Base-by-base conservation (phyloP, 2,797 vertebrate genomes). In the Loris lydekkerianus region DNA sequence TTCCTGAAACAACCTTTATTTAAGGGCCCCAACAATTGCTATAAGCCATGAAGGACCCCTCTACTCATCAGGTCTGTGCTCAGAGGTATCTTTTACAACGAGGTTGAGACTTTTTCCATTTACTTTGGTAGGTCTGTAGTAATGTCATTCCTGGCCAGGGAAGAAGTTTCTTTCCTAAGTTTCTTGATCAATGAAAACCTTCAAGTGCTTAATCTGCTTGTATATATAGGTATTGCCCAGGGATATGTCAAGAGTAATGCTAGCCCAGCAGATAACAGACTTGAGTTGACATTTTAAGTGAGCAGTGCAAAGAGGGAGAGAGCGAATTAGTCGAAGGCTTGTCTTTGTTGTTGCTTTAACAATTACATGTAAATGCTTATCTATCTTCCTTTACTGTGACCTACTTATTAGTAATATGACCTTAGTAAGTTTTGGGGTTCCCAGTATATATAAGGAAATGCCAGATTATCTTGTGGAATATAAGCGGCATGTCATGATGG, bases 41-140 rank as follows among this genome's bases (percentile, higher is more conserved):
- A 99, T 86, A 99, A 99, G 1, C 99, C 99, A 99, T 99, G 99
- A 43, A 99, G 96, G 63, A 99, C 83, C 86, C 99, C 98, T 37
- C 99, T 99, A 0, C 99, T 99, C 97, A 99, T 80, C 90, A 99
- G 97, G 96, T 15, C 98, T 96, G 97, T 99, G 99, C 97, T 98
- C 98, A 85, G 98, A 72, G 1, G 97, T 91, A 97, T 99, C 99
- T 97, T 98, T 99, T 72, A 99, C 98, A 13, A 99, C 95, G 37
- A 98, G 99, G 37, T 2, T 23, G 21, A 61, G 6, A 86, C 14
- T 63, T n/a, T 72, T 34, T n/a, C 29, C n/a, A 7, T 34, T 75
- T 60, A 8, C 86, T 40, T 92, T 80, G 20, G 53, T 10, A 56
- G 75, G 40, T 34, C 5, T 67, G 5, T 37, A 60, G 56, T 69